A percentile compares a stretch with the other conserved stretches of the same genome.
phyloP scores from a whole-genome alignment of 2,797 vertebrate species.

The Melanotaenia boesemani region DNA sequence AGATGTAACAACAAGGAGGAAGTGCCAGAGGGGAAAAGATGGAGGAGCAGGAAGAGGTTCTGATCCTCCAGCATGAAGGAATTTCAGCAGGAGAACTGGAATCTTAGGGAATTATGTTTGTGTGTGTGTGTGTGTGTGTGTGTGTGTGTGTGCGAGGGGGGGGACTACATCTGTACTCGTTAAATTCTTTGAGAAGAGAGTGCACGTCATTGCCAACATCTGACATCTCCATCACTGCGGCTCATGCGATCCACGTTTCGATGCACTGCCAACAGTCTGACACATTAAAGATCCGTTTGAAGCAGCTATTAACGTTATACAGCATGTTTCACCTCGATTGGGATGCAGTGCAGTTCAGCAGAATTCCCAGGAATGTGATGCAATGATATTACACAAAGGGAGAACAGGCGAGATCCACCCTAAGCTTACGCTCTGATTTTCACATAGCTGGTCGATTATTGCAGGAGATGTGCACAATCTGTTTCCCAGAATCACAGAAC shows the following conservation, averaged over 20 bases:
- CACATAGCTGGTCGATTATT: background rate
- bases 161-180: background rate
- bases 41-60: constrained; percentile 14
- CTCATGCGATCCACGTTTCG: background rate
- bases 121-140: too few species aligned
- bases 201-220: background rate
- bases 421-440: background rate
- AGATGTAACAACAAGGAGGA: constrained; percentile 59
- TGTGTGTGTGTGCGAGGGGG: background rate
- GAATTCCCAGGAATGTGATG: background rate
- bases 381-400: background rate
- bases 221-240: background rate
- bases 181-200: background rate
- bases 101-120: constrained; percentile 7
- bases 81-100: constrained; percentile 7
- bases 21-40: constrained; percentile 41
- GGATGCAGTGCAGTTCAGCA: background rate
- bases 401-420: background rate
- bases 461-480: background rate
- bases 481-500: background rate
- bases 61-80: constrained; percentile 26
- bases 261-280: background rate
- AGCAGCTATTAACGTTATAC: background rate
- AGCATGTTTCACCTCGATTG: background rate
- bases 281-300: background rate